Conservation (phyloP, 1,140 invertebrate species). For the Zaprionus ornatus region DNA sequence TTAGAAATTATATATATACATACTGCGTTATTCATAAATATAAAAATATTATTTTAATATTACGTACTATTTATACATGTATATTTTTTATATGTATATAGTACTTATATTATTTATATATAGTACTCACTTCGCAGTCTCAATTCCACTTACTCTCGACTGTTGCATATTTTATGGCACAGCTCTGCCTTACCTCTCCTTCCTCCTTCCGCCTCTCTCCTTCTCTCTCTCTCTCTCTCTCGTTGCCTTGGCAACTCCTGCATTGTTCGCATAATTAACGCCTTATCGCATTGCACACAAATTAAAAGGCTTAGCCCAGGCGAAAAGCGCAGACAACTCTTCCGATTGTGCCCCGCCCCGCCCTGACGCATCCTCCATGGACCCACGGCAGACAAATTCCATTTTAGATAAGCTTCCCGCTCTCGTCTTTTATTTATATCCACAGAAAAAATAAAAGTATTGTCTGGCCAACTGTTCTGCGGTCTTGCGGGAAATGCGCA, state of each 20-base stretch:
- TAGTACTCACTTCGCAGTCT: neutral
- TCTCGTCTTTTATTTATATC: slow-evolving; percentile 48
- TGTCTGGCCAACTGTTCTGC: slow-evolving; percentile 9
- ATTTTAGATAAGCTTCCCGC: slow-evolving; percentile 55
- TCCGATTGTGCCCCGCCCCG: slow-evolving; percentile 19
- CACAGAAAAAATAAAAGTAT: slow-evolving; percentile 8
- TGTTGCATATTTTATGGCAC: slow-evolving; percentile 34
- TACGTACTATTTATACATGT: too few relatives aligned
- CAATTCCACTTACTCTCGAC: neutral
- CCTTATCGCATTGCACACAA: slow-evolving; percentile 65
- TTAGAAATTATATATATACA: neutral
- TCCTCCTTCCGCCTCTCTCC: neutral
- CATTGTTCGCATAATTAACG: slow-evolving; percentile 58
- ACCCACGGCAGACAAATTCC: slow-evolving; percentile 40
- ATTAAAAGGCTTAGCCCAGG: slow-evolving; percentile 60
- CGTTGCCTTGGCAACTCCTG: slow-evolving; percentile 3
- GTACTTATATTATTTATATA: neutral
- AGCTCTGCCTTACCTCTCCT: neutral
- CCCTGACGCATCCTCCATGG: slow-evolving; percentile 40
- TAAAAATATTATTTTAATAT: too few relatives aligned
- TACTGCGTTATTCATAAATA: too few relatives aligned
- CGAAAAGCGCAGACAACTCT: slow-evolving; percentile 37
- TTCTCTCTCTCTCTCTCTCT: neutral
- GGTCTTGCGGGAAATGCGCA: neutral
- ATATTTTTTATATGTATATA: too few relatives aligned